phyloP scores from a whole-genome alignment of 2,797 vertebrate genomes.

The Chanos chanos region DNA sequence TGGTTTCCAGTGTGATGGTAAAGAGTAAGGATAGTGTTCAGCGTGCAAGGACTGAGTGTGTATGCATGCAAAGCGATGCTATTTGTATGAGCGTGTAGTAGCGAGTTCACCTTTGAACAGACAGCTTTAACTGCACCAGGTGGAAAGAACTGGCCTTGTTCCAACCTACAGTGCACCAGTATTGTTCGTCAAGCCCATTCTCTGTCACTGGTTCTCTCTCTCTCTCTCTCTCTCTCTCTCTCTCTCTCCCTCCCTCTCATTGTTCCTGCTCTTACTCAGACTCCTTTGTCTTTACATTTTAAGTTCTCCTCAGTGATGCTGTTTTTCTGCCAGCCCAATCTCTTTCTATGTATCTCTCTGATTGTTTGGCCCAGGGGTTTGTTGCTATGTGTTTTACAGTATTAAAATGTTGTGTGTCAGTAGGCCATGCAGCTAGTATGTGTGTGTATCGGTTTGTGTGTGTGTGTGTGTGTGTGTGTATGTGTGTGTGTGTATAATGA shows the following conservation, averaged over 20 bases:
- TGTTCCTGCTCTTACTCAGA: neutral
- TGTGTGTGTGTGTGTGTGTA: neutral
- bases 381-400: neutral
- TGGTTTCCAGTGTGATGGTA: too few species aligned
- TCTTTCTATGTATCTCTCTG: too few species aligned
- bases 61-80: too few species aligned
- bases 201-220: neutral
- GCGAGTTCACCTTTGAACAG: constrained; percentile 10
- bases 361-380: neutral
- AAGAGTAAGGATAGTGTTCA: too few species aligned
- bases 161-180: constrained; percentile 11
- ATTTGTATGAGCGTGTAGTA: neutral
- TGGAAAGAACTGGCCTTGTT: constrained; percentile 20
- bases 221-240: neutral
- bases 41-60: too few species aligned
- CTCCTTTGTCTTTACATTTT: too few species aligned
- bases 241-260: neutral
- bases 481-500: neutral
- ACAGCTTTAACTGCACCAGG: constrained; percentile 27
- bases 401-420: constrained; percentile 4
- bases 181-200: neutral
- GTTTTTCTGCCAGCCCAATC: neutral
- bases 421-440: neutral
- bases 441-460: neutral
- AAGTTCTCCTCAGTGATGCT: too few species aligned